These are phyloP conservation scores for Calliopsis andreniformis DNA, from an alignment of 1,140 invertebrate species.

Conservation along the genomic window DNA sequence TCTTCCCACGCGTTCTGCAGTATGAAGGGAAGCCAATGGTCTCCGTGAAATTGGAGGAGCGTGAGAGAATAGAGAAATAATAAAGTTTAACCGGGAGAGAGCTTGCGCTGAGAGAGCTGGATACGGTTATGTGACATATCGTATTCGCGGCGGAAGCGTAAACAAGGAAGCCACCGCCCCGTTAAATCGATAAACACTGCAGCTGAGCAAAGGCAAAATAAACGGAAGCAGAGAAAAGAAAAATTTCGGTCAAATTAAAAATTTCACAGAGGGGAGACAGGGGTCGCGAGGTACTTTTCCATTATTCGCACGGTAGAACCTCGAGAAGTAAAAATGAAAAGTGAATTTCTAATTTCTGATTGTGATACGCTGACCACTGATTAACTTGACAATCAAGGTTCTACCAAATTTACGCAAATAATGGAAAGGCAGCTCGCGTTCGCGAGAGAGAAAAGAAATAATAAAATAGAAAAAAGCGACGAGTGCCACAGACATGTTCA, in stretches of 20 bases:
- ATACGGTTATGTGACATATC: constrained; percentile 35
- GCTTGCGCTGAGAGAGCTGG: constrained; percentile 48
- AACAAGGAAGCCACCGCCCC: constrained; percentile 33
- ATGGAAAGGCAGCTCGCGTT: constrained; percentile 19
- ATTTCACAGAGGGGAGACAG: neutral
- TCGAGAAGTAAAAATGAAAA: no score
- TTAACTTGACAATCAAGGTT: no score
- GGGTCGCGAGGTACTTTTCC: constrained; percentile 22
- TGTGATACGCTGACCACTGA: no score
- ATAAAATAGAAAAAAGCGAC: neutral
- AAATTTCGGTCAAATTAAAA: constrained; percentile 22
- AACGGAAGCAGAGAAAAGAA: constrained; percentile 53
- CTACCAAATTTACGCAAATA: neutral
- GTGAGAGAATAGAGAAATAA: constrained; percentile 54
- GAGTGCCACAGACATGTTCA: constrained; percentile 40
- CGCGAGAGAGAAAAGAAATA: constrained; percentile 36
- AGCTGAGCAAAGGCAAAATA: constrained; percentile 14
- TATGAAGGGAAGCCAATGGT: constrained; percentile 37
- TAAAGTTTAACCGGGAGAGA: constrained; percentile 52
- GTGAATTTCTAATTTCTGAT: no score
- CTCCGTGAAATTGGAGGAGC: constrained; percentile 20
- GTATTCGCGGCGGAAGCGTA: constrained; percentile 37
- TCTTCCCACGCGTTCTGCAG: neutral
- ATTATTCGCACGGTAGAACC: neutral
- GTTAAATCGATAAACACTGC: neutral